Base-by-base conservation (phyloP, 1,140 invertebrate genomes). In the Sminthurides bifidus region DNA sequence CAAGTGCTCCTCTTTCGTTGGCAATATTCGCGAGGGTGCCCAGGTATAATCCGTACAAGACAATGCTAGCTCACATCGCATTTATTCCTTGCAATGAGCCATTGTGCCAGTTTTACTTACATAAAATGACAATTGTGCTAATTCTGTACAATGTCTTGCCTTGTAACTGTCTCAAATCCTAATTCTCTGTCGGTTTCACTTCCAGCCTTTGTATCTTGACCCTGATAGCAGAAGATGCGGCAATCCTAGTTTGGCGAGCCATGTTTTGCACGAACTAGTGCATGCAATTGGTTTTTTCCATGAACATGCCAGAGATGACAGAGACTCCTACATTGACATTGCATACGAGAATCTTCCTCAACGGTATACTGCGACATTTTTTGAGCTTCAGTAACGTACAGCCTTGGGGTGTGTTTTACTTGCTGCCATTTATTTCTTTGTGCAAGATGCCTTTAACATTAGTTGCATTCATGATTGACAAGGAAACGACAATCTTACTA, bases 211-310 rank as follows among this genome's bases (percentile, higher is more conserved):
- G 19, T 52, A 46, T n/a, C 21, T 61, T 19, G 60, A 61, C 24
- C 60, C 60, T 21, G 56, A 58, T 6, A 45, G 37, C 4, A 27
- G 56, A 21, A 29, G 17, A 8, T 61, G 60, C 30, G 53, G 50
- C 26, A 30, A 53, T 31, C 60, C 60, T 12, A 58, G 52, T 46
- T 63, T 61, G 33, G 38, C 58, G 14, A 64, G 64, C 8, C 66
- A 66, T n/a, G 51, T 65, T 1, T 38, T 63, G 0, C 65, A 65
- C 21, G 65, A 66, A 51, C 45, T 63, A 15, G 52, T 61, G n/a
- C 63, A 67, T 43, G 55, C 56, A 17, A 45, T 65, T 40, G 63
- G 65, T 15, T 67, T 67, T 52, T 54, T 59, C 24, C 66, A 66
- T 44, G 65, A 66, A 37, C 66, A 67, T 23, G 59, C 56, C 10